phyloP scores from a whole-genome alignment of 2,888 invertebrate genomes.

The Machimus rusticus region DNA sequence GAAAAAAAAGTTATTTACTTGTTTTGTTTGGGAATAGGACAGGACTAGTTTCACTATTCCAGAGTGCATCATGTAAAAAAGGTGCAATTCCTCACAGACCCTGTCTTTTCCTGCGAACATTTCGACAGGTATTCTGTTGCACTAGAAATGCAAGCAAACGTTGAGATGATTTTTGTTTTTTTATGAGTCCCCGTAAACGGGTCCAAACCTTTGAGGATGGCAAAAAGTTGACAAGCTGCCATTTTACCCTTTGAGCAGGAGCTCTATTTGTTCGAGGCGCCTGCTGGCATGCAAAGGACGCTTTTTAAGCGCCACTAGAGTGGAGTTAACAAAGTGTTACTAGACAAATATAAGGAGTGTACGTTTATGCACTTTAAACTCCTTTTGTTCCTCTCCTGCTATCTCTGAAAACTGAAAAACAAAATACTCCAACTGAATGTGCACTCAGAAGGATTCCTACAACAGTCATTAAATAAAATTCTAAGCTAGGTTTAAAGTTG shows the following conservation, averaged over 20 bases:
- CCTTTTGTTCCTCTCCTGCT: neutral
- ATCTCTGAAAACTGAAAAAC: neutral
- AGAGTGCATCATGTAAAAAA: neutral
- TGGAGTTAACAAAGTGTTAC: conserved; percentile 15
- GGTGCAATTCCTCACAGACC: neutral
- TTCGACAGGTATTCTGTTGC: neutral
- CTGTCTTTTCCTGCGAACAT: neutral
- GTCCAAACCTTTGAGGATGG: neutral
- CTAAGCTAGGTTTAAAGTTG: neutral
- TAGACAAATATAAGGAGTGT: neutral
- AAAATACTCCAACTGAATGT: neutral
- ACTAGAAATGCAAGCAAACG: neutral
- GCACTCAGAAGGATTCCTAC: neutral
- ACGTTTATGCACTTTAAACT: conserved; percentile 3
- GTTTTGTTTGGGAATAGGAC: neutral
- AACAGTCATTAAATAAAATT: neutral
- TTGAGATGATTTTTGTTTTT: neutral
- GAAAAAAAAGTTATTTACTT: neutral
- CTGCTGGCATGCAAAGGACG: neutral
- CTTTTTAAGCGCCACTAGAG: neutral
- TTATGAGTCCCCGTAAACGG: neutral
- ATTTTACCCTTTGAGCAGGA: neutral
- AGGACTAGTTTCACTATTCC: neutral
- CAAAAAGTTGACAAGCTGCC: neutral
- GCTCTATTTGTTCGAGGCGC: neutral